phyloP scores from a whole-genome alignment of 2,113 vertebrate species.

The Saiga tatarica region DNA sequence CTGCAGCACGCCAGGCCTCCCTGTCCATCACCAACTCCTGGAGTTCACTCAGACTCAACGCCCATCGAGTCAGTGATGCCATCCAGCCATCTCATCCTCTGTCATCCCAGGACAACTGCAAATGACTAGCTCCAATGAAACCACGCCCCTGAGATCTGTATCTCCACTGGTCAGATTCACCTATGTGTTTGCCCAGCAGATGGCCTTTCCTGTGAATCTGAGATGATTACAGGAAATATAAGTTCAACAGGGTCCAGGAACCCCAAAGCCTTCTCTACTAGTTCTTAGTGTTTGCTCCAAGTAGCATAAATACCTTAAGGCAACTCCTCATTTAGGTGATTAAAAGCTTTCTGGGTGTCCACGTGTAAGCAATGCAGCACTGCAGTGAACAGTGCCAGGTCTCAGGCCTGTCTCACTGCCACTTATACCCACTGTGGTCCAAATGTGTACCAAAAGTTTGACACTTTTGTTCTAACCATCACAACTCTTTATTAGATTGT shows the following conservation, averaged over 20 bases:
- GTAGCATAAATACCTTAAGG: neutral
- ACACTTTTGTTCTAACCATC: neutral
- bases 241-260: neutral
- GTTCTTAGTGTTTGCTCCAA: neutral
- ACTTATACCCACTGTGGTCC: neutral
- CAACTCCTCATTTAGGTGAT: neutral
- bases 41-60: no score
- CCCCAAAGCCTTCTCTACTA: neutral
- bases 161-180: neutral
- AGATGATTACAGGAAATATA: neutral
- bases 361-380: neutral
- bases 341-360: neutral
- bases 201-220: neutral
- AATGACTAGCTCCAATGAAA: neutral
- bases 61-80: no score
- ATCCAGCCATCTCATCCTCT: no score
- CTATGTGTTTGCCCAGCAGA: neutral
- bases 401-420: neutral
- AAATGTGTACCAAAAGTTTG: neutral
- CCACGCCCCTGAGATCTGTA: neutral
- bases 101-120: neutral
- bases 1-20: no score
- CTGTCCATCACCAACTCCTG: no score
- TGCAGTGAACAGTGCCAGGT: neutral
- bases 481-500: neutral